Base-by-base conservation (phyloP, 2,113 vertebrate species). In the Aythya baeri region DNA sequence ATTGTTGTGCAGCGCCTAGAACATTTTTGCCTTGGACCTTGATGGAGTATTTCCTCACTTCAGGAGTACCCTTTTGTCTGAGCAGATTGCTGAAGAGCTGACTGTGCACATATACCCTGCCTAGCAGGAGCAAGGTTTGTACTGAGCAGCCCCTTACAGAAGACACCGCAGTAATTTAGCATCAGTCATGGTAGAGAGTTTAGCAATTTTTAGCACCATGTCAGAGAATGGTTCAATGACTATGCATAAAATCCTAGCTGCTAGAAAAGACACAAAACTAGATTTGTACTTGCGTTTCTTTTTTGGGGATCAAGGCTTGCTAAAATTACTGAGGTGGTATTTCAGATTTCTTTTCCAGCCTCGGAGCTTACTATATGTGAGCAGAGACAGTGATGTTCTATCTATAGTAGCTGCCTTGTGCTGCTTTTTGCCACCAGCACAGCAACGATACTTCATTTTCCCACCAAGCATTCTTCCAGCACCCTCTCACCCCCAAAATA, bases 341-440 rank as follows among this genome's bases (percentile, higher is more conserved):
- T 95, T 88, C 55, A 85, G 13, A 34, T 88, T 85, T 89, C 29
- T 77, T 90, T 81, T 83, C 59, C 71, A 95, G 50, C 14, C 84
- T 46, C 6, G 18, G 44, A 58, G 29, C 41, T 78, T 54, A 76
- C 21, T 72, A 1, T 27, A 70, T 29, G 17, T 41, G 17, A 86
- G 21, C 21, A 71, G 44, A 91, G 36, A 49, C 32, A 52, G 25
- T 50, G 34, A n/a, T 73, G 20, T 27, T 62, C 58, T 75, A 14
- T 76, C 58, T 82, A 29, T 44, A 76, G 49, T 11, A 38, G 44
- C 16, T 79, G 49, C 58, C 44, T 92, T 54, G 50, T 43, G n/a
- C 13, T 32, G 27, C 74, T 72, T 61, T 82, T 74, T 67, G 76
- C 52, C 14, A 2, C 50, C 65, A 65, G 50, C 58, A 74, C 22